Conservation (phyloP, 2,797 vertebrate genomes). For the Petrocephalus schoutedeni region DNA sequence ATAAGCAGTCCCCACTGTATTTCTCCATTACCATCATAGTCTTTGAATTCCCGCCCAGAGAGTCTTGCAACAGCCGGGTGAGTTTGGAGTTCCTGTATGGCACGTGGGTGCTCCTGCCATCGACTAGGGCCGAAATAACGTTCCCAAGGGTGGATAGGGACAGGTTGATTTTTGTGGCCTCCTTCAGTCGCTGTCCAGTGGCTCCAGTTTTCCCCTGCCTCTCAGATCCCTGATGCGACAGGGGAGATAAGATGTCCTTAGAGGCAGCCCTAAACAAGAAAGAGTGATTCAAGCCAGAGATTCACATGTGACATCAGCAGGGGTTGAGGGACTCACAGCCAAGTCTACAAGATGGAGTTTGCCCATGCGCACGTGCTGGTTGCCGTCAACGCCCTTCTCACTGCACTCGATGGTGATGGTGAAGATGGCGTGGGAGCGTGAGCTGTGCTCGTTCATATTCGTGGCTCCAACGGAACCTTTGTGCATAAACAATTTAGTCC, state of each 20-base stretch:
- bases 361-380: constrained; percentile 96
- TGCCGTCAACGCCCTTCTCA: constrained; percentile 90
- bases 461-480: constrained; percentile 94
- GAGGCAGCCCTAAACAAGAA: background rate
- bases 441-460: constrained; percentile 99
- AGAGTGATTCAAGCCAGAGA: background rate
- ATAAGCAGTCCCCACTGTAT: too few species aligned
- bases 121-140: constrained; percentile 94
- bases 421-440: constrained; percentile 95
- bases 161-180: constrained; percentile 97
- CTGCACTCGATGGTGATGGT: constrained; percentile 98
- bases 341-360: constrained; percentile 96
- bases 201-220: constrained; percentile 96
- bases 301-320: background rate
- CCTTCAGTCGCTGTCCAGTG: constrained; percentile 92
- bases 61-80: constrained; percentile 92
- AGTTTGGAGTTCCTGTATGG: constrained; percentile 97
- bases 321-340: constrained; percentile 67
- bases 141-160: constrained; percentile 96
- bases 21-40: constrained; percentile 89
- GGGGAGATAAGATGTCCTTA: too few species aligned
- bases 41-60: constrained; percentile 95
- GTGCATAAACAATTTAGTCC: background rate
- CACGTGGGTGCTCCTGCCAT: constrained; percentile 96
- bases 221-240: constrained; percentile 74